Evolutionary conservation across 2,797 vertebrate species (phyloP).

Genomic region (Okamejei kenojei): DNA sequence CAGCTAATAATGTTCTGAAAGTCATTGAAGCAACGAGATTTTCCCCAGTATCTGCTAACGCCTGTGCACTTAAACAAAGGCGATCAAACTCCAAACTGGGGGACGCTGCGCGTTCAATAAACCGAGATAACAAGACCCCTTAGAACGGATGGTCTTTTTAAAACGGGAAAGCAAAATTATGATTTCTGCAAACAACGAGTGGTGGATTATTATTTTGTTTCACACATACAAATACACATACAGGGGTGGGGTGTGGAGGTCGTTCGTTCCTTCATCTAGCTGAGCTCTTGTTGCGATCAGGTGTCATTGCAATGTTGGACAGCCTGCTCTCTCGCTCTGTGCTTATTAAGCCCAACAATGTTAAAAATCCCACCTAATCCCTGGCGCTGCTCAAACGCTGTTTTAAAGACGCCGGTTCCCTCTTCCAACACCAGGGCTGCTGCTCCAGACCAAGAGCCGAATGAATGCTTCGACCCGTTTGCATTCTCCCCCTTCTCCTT

Average conservation of each 20-base stretch:
- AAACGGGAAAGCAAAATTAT: neutral
- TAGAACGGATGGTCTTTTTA: neutral
- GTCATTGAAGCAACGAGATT: neutral
- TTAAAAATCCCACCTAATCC: no score
- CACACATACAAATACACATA: no score
- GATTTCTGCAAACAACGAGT: no score
- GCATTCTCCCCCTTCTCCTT: neutral
- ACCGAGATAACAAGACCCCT: neutral
- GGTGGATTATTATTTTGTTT: neutral
- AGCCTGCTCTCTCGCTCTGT: neutral
- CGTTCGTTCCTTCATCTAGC: neutral
- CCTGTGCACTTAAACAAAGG: constrained; percentile 6
- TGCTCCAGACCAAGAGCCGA: neutral
- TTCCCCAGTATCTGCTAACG: neutral
- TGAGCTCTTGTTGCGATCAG: neutral
- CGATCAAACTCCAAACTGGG: constrained; percentile 5
- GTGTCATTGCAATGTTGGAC: constrained; percentile 10
- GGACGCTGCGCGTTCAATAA: neutral
- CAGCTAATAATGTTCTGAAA: constrained; percentile 4
- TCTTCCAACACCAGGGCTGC: neutral
- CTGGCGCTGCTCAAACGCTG: neutral
- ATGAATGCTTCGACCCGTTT: neutral
- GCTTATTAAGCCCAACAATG: no score
- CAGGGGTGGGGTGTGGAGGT: neutral
- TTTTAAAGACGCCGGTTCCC: neutral